Evolutionary conservation across 2,113 vertebrate species (phyloP).

Genomic region (Pygoscelis adeliae): DNA sequence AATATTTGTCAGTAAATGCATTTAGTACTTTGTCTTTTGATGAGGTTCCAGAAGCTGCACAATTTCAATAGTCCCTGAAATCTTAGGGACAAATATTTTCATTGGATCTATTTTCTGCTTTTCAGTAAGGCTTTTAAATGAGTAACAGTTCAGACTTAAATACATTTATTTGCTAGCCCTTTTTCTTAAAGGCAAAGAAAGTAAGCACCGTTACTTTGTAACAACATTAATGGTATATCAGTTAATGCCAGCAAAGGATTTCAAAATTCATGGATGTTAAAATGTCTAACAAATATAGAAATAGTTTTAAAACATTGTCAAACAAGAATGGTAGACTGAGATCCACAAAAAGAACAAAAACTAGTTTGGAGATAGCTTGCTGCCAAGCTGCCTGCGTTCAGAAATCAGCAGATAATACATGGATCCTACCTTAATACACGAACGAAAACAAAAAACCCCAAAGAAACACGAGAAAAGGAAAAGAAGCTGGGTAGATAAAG

Average conservation of each 20-base stretch:
- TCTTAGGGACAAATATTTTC: constrained; percentile 2
- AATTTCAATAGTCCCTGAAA: not conserved
- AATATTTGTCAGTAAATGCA: not conserved
- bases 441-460: not conserved
- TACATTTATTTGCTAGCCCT: not conserved
- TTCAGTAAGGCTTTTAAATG: not conserved
- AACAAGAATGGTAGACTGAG: not conserved
- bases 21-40: not conserved
- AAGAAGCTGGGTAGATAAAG: not conserved
- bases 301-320: not conserved
- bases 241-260: not conserved
- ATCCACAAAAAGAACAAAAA: not conserved
- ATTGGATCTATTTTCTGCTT: not conserved
- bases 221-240: not conserved
- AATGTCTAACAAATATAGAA: not conserved
- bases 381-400: not conserved
- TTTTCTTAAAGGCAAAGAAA: not conserved
- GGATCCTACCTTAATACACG: not conserved
- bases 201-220: not conserved
- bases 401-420: not conserved
- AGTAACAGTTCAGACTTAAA: not conserved
- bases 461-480: not conserved
- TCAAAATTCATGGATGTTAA: not conserved
- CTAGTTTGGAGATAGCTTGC: not conserved
- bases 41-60: not conserved